phyloP scores from a whole-genome alignment of 1,140 invertebrate species.

The Cecropterus lyciades region DNA sequence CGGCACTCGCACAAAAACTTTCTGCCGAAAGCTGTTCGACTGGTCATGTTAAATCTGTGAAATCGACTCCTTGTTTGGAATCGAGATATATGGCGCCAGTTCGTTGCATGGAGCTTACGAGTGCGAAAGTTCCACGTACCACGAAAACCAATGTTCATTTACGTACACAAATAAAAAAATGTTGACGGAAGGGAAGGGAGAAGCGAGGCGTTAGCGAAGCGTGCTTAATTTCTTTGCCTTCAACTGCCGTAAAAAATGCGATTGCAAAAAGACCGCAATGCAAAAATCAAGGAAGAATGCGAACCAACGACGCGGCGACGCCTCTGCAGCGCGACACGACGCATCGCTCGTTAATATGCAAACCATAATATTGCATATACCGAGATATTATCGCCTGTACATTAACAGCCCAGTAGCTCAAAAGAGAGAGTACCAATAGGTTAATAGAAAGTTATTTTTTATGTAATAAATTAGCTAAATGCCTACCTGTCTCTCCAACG shows the following conservation, averaged over 20 bases:
- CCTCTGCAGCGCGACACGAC: constrained; percentile 15
- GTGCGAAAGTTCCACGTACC: constrained; percentile 40
- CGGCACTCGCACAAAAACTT: constrained; percentile 59
- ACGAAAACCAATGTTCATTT: constrained; percentile 33
- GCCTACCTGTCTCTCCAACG: too few species aligned
- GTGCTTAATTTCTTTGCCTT: constrained; percentile 57
- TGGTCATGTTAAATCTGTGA: constrained; percentile 69
- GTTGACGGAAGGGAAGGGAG: constrained; percentile 40
- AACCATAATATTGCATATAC: constrained; percentile 27
- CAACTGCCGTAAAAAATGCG: constrained; percentile 52
- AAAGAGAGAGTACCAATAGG: constrained; percentile 6
- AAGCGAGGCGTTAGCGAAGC: constrained; percentile 50
- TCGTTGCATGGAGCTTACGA: constrained; percentile 40
- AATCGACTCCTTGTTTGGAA: constrained; percentile 61
- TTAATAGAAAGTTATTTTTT: constrained; percentile 4
- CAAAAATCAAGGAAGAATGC: constrained; percentile 60
- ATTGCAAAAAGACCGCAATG: constrained; percentile 62
- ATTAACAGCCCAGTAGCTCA: constrained; percentile 12
- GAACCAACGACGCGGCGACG: constrained; percentile 24
- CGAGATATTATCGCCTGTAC: constrained; percentile 9
- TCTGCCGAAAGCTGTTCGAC: constrained; percentile 65
- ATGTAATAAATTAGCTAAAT: not conserved
- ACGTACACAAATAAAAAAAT: constrained; percentile 41
- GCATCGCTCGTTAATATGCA: constrained; percentile 34
- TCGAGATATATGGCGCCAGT: constrained; percentile 43